Conservation (phyloP, 2,797 vertebrate genomes). For the Pogoniulus pusillus region DNA sequence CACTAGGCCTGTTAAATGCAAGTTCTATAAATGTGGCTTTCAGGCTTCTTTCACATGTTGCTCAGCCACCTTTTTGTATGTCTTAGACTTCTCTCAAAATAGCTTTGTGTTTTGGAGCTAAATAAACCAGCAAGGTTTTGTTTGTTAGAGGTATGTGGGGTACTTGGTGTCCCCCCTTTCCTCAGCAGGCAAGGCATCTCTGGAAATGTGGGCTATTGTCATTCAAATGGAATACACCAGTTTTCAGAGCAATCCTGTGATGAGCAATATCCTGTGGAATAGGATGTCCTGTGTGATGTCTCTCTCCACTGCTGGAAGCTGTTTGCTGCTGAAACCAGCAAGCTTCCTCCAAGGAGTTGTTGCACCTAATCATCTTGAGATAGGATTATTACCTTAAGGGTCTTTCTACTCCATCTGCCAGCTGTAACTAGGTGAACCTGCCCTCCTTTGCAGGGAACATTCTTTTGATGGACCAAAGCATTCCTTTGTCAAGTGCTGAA, state of each 20-base stretch:
- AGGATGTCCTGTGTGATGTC: neutral
- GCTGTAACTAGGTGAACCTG: neutral
- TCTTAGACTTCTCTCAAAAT: neutral
- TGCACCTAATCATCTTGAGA: neutral
- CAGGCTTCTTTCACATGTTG: neutral
- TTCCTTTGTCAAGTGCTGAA: neutral
- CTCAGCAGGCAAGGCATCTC: neutral
- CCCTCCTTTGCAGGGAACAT: neutral
- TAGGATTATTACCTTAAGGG: neutral
- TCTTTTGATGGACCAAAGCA: neutral
- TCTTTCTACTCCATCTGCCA: neutral
- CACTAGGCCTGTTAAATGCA: neutral
- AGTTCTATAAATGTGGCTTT: neutral
- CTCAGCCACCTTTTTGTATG: neutral
- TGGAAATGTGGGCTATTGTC: neutral
- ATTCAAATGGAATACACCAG: neutral
- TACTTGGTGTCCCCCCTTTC: neutral
- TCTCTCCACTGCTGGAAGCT: neutral
- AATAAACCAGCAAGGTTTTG: neutral
- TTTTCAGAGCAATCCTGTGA: neutral
- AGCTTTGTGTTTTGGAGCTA: neutral
- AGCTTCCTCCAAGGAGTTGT: neutral
- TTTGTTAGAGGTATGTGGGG: neutral
- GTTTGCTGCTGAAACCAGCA: neutral
- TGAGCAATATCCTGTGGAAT: neutral